Evolutionary conservation across 92 coral and sea anemone species (phyloP), one percentile per base, ranked within the genome.

Genomic region (Porites divaricata): DNA sequence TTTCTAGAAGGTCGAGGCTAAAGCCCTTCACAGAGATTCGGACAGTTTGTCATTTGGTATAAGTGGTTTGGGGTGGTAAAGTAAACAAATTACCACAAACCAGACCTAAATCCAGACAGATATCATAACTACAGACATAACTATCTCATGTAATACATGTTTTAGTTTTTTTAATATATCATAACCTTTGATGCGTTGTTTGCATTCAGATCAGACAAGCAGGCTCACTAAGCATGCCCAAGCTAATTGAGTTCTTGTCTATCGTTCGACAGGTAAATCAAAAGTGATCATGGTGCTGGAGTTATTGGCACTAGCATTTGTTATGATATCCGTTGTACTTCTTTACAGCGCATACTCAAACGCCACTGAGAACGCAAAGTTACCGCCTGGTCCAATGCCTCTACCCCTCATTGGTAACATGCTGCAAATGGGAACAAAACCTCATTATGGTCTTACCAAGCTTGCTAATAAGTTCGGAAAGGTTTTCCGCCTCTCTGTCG

Each of bases 341-440:
- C 80, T 86, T 2, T 92, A 87, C 90, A 89, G 85, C 9, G 53
- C 86, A 26, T 57, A 90, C 58, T 67, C 90, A 16, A 89, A 85
- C 81, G 81, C 75, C 69, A 81, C 82, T 69, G 88, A 89, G 21
- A 90, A 93, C 82, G 87, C 88, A 19, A 88, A 93, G 58, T 88
- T 97, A 28, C 99, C 99, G 5, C 99, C 99, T 1, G 99, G 99
- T 28, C 99, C 99, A 2, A 45, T 92, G 19, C 96, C 99, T 45
- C 91, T 97, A 41, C 99, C 99, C 12, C 87, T 97, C 54, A 92
- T 97, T 52, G 99, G 99, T n/a, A 97, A 97, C 89, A 90, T 97
- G 93, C 92, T 94, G 8, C 91, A 97, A 56, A 90, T 97, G 94
- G 98, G 99, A 20, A 86, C 90, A 56, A 89, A 85, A 52, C 95